Evolutionary conservation across 2,888 invertebrate genomes (phyloP), one percentile per base, ranked within the genome.

Genomic region (Pasiphila rectangulata): DNA sequence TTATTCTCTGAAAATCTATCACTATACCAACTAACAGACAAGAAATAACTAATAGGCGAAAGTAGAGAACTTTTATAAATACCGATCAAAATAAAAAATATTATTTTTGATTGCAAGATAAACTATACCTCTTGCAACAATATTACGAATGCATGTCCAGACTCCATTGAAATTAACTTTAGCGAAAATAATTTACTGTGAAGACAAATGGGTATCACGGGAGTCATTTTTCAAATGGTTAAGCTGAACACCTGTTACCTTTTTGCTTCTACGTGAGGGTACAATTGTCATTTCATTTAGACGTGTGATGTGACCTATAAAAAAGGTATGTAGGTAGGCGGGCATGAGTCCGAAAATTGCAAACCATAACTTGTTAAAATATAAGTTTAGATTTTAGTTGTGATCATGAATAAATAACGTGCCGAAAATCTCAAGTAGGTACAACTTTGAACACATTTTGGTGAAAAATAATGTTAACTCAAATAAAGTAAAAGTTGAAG

Each of bases 191-290:
- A 65, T 63, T 63, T 53, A 63, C 56, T 60, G 48, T 59, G 59
- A 66, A 56, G 53, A 61, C 49, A 57, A 62, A 65, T 60, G 46
- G 44, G 46, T 46, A 61, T 59, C 59, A 61, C 43, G 61, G 56
- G 63, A 61, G 51, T 59, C 50, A 63, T 72, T 69, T 69, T 67
- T 67, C 67, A 66, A 65, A 61, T 45, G 59, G 57, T 56, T 69
- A 58, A 68, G 67, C 68, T 66, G 59, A 66, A 62, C 76, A 78
- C 73, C 72, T 75, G 75, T 69, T 74, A 69, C 69, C 65, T 64
- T 61, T 59, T 61, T 62, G 55, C 54, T 56, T 62, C 53, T 53
- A 54, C 51, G 52, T 56, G 60, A 64, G 56, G 61, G 57, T 56
- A 58, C 66, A 67, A 71, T 67, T 67, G 64, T 67, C 67, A 68